Conservation (phyloP, 2,113 vertebrate species). For the Corythornis cristatus region DNA sequence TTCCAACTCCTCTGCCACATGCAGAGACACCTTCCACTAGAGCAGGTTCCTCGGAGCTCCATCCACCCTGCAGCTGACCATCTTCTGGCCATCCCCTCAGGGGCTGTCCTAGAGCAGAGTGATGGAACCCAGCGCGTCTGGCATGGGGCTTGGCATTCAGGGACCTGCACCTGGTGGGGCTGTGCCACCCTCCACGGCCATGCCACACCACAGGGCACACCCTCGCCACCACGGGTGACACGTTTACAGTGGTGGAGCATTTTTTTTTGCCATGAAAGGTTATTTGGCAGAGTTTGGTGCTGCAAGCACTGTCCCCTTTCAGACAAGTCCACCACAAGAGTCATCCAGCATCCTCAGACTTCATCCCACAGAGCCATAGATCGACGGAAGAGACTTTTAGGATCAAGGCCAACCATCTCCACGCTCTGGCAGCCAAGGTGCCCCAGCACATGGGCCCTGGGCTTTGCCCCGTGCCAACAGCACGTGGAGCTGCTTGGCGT, state of each 20-base stretch:
- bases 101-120: background rate
- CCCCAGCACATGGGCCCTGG: background rate
- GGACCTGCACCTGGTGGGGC: fast-evolving
- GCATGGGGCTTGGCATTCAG: fast-evolving
- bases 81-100: background rate
- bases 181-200: fast-evolving
- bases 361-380: background rate
- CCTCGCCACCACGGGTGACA: background rate
- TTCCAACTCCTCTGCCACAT: background rate
- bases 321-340: fast-evolving
- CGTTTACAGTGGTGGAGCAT: background rate
- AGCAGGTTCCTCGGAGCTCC: background rate
- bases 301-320: background rate
- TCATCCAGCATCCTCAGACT: background rate
- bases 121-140: fast-evolving
- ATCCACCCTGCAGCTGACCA: background rate
- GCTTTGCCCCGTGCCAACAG: background rate
- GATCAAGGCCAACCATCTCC: background rate
- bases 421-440: fast-evolving
- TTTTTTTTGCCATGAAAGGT: background rate
- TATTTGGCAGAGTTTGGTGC: background rate
- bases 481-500: fast-evolving
- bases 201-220: too few relatives aligned
- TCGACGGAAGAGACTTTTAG: background rate
- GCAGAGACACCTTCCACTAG: background rate